phyloP scores from a whole-genome alignment of 2,113 vertebrate species.

The Riparia riparia region DNA sequence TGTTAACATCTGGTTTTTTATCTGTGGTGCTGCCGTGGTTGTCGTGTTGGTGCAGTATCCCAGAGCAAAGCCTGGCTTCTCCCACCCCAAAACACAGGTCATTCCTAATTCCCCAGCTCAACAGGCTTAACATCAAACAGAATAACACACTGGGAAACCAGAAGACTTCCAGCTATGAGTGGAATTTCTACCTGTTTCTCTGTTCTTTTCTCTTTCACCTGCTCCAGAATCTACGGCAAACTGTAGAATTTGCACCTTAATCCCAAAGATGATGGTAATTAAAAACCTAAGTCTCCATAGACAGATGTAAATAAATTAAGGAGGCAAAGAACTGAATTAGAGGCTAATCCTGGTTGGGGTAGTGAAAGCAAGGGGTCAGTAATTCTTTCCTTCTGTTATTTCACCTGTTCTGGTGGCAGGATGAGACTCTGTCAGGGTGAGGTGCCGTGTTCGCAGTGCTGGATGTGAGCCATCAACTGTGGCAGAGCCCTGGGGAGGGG shows the following conservation, averaged over 20 bases:
- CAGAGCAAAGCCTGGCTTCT: neutral
- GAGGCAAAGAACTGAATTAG: constrained; percentile 39
- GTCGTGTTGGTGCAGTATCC: accelerated
- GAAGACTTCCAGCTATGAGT: neutral
- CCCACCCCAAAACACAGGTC: neutral
- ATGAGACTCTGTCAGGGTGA: accelerated
- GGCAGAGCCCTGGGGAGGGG: neutral
- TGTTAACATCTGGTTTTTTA: neutral
- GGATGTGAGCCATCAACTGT: neutral
- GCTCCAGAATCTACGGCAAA: neutral
- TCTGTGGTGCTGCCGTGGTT: neutral
- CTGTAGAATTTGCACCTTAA: constrained; percentile 41
- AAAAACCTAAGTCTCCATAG: constrained; percentile 52
- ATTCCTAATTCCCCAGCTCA: neutral
- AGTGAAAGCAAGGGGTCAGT: constrained; percentile 35
- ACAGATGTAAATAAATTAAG: constrained; percentile 48
- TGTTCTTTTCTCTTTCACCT: neutral
- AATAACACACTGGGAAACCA: neutral
- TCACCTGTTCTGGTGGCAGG: constrained; percentile 2
- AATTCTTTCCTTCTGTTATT: constrained; percentile 42
- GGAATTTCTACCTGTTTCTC: neutral
- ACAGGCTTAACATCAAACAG: neutral
- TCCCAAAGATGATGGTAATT: constrained; percentile 40
- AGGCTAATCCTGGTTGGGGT: constrained; percentile 1
- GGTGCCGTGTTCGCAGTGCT: neutral